Base-by-base conservation (phyloP, 2,113 vertebrate species). In the Neoarius graeffei region DNA sequence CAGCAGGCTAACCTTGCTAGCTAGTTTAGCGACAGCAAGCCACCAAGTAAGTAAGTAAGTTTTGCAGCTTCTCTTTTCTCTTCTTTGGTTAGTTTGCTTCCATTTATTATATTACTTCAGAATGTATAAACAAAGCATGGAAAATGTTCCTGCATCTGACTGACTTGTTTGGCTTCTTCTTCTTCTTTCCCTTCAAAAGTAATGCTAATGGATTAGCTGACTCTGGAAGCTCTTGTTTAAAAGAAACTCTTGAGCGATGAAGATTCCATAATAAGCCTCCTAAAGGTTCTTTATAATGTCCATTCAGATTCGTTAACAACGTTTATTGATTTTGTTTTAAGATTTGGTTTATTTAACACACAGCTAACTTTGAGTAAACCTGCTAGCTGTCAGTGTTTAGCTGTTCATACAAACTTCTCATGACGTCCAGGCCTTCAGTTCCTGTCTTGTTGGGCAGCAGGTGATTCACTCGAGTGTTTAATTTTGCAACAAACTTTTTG, bases 21-120 rank as follows among this genome's bases (percentile, higher is more conserved):
- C 82, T 89, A 89, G 77, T 77, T 80, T 60, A 89, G 83, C 90
- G 71, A 87, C 87, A 82, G 30, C 57, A 85, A 87, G 66, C 66
- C 69, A 85, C n/a, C 87, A 81, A 83, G 89, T 89, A 74, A 83
- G 87, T 13, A 81, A 83, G 89, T 89, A 77, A 85, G 88, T 87
- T 64, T 83, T 89, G 83, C 62, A 79, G 27, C 52, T 85, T 1
- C 56, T 81, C 27, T 13, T 9, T 85, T 1, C 56, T 81, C 27
- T 13, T 9, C 15, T 14, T 35, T 35, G 9, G 14, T 0, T 19
- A 10, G 20, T 13, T 59, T 60, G 17, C 56, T 81, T 30, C 17
- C 17, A 35, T 8, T 23, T 81, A 20, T 35, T 35, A 42, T 81
- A 11, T 23, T 25, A 23, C 19, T 60, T 23, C 7, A 3, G 54